These are phyloP conservation scores for Zaprionus vittiger DNA, from an alignment of 1,140 invertebrate genomes.

Conservation along the genomic window DNA sequence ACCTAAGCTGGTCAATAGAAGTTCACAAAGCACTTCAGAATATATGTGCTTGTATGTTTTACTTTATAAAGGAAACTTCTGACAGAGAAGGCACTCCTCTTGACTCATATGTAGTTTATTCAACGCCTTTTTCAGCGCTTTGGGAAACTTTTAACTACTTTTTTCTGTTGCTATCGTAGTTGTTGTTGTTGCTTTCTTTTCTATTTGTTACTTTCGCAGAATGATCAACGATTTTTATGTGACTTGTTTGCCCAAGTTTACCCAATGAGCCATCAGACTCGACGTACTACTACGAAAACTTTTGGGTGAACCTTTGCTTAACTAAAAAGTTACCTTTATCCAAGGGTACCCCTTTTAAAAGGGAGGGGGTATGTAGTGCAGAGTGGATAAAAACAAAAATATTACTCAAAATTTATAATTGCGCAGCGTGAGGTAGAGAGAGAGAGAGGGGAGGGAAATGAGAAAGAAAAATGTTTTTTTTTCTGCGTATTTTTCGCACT, in stretches of 20 bases:
- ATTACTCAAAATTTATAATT: constrained; percentile 73
- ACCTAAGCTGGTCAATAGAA: constrained; percentile 1
- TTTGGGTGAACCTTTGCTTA: constrained; percentile 45
- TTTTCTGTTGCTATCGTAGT: background rate
- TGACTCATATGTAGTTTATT: constrained; percentile 31
- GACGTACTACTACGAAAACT: constrained; percentile 5
- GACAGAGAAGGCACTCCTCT: background rate
- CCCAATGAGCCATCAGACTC: constrained; percentile 1
- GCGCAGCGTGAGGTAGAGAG: constrained; percentile 37
- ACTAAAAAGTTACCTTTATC: constrained; percentile 21
- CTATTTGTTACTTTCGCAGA: constrained; percentile 32
- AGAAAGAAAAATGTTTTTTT: constrained; percentile 40
- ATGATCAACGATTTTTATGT: constrained; percentile 54
- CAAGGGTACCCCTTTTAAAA: background rate
- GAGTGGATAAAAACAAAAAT: constrained; percentile 32
- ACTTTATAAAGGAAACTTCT: constrained; percentile 15
- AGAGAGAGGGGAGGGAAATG: background rate
- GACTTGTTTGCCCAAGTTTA: constrained; percentile 43
- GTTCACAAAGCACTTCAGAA: constrained; percentile 18
- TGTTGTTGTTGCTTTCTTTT: background rate
- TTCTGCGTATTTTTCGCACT: constrained; percentile 43
- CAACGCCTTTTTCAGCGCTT: constrained; percentile 24
- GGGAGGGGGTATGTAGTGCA: background rate
- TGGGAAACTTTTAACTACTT: constrained; percentile 43
- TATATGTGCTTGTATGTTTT: background rate